A percentile compares a stretch with the other conserved stretches of the same genome.
Conservation (phyloP, 2,888 invertebrate species). For the Spodoptera picta region DNA sequence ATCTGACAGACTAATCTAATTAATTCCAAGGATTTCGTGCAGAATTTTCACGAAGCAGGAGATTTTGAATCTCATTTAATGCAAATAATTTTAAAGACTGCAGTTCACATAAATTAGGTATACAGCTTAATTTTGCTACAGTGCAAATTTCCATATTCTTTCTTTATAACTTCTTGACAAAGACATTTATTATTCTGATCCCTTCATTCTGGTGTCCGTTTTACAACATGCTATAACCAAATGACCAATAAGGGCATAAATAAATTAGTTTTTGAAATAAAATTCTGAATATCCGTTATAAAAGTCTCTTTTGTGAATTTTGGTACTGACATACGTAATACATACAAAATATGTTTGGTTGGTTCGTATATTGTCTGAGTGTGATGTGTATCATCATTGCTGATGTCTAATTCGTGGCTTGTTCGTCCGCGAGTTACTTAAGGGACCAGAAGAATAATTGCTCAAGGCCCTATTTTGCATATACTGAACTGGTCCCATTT, state of each 20-base stretch:
- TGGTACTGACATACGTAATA: no score
- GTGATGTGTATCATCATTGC: no score
- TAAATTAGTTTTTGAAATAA: conserved; percentile 22
- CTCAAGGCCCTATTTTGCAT: no score
- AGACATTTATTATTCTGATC: conserved; percentile 12
- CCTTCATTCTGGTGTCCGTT: conserved; percentile 6
- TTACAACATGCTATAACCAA: conserved; percentile 29
- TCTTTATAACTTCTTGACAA: conserved; percentile 22
- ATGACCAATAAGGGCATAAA: conserved; percentile 10
- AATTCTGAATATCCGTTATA: not conserved
- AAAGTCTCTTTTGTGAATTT: not conserved
- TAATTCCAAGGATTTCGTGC: conserved; percentile 19
- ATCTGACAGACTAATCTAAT: conserved; percentile 19
- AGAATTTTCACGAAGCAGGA: not conserved
- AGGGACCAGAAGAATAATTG: no score
- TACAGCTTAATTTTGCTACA: no score
- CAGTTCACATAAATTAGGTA: not conserved
- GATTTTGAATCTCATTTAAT: conserved; percentile 19
- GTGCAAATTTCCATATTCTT: not conserved
- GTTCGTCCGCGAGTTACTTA: no score
- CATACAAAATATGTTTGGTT: no score
- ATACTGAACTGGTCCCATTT: no score
- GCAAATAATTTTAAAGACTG: conserved; percentile 28
- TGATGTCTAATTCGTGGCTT: no score
- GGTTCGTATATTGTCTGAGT: no score